phyloP scores from a whole-genome alignment of 2,888 invertebrate genomes.

The Pyrocoelia pectoralis region DNA sequence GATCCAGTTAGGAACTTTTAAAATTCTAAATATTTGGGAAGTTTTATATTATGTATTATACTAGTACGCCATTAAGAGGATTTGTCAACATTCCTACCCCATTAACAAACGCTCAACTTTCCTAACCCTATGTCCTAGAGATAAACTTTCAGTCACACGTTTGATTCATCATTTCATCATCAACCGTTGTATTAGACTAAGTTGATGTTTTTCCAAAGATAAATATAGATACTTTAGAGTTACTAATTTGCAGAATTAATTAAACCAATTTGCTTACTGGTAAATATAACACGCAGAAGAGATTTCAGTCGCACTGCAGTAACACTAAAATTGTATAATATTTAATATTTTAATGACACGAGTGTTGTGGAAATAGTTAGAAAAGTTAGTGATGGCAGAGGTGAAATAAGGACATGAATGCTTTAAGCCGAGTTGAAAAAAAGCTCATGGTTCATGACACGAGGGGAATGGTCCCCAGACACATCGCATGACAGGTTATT shows the following conservation, averaged over 20 bases:
- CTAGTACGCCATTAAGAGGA: neutral
- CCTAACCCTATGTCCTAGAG: conserved; percentile 18
- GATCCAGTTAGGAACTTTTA: neutral
- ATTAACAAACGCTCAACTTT: conserved; percentile 16
- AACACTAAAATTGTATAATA: conserved; percentile 5
- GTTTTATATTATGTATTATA: neutral
- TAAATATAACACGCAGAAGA: neutral
- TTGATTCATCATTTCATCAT: conserved; percentile 16
- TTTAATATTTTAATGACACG: too few species aligned
- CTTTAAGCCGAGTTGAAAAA: conserved; percentile 14
- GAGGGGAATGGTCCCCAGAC: conserved; percentile 15
- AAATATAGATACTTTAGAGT: too few species aligned
- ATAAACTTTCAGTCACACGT: conserved; percentile 21
- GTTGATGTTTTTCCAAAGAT: too few species aligned
- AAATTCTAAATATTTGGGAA: neutral
- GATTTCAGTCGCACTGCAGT: conserved; percentile 23
- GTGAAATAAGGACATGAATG: conserved; percentile 20
- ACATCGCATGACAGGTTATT: conserved; percentile 13
- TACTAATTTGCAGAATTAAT: neutral
- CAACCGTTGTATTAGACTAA: neutral
- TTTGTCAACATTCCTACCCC: conserved; percentile 8
- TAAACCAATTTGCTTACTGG: neutral
- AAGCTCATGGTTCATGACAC: conserved; percentile 23
- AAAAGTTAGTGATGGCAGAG: conserved; percentile 3
- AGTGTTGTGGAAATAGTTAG: too few species aligned